Base-by-base conservation (phyloP, 2,797 vertebrate species). In the Aeoliscus strigatus region DNA sequence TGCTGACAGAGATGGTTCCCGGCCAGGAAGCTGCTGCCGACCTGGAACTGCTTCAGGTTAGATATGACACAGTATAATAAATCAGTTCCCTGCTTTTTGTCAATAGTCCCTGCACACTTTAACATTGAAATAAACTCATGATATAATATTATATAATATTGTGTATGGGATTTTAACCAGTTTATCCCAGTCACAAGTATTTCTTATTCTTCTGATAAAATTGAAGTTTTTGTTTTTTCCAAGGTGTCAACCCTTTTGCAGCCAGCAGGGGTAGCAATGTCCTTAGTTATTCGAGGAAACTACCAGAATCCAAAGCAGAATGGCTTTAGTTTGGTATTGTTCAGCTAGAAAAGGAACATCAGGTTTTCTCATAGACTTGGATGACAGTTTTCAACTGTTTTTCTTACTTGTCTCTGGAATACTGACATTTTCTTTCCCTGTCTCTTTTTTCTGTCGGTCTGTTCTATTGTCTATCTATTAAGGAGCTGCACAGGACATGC, bases 1-100 rank as follows among this genome's bases (percentile, higher is more conserved):
- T 99, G 96, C 82, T 99, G 26, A 97, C 93, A 0, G 96, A 99
- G 85, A 93, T 97, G 90, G 90, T 94, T 11, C 96, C 96, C 0
- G 90, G 96, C 6, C 93, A 99, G 77, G 96, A 99, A 51, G 92
- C 93, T 5, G 80, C 89, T 0, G 96, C 96, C 1, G 96, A 99
- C 53, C 88, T 96, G 1, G 96, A 99, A 35, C 83, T 99, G 12
- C 89, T 97, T 1, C 93, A 96, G 90, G 94, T 94, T 17, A 56
- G 62, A 54, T 21, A 0, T n/a, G n/a, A n/a, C n/a, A n/a, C n/a
- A n/a, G n/a, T n/a, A n/a, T n/a, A n/a, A n/a, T n/a, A n/a, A n/a
- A n/a, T n/a, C n/a, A n/a, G n/a, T n/a, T n/a, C n/a, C n/a, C n/a
- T n/a, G n/a, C n/a, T n/a, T n/a, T n/a, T n/a, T n/a, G n/a, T n/a